Evolutionary conservation across 2,888 invertebrate genomes (phyloP), one percentile per base, ranked within the genome.

Genomic region (Entomobrya proxima): DNA sequence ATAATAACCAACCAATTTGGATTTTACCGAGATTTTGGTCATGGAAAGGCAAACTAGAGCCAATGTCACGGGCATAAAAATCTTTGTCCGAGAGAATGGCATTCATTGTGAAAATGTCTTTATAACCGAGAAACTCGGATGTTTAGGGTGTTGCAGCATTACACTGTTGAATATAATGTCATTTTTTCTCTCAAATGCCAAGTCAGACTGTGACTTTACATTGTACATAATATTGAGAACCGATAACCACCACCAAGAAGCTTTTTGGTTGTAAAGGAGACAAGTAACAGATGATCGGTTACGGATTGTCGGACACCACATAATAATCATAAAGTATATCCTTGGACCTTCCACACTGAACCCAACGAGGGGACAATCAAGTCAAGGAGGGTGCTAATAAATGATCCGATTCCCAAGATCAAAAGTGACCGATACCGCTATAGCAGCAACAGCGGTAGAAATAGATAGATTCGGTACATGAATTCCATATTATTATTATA

Each of bases 251-350:
- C n/a, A n/a, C n/a, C n/a, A n/a, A n/a, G n/a, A n/a, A n/a, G n/a
- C n/a, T n/a, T n/a, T n/a, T n/a, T n/a, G n/a, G n/a, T 35, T 21
- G 15, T 30, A 35, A 44, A 55, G 1, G 47, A 47, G 82, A 82
- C 82, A 75, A 64, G 84, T 77, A 84, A 84, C 84, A 84, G 84
- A 84, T 84, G 84, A 84, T 84, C 84, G 72, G 84, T 84, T 84
- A 84, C 69, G 84, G 84, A 76, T 84, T 84, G 77, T 72, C 72
- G 84, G 84, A 84, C 84, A 77, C 64, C 15, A 55, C 32, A 44
- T 64, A 77, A 77, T 77, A 32, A 55, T 52, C 13, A 69, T 47
- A 32, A 64, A 37, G 40, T 15, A 30, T 7, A 47, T 44, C 44
- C 15, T 21, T 13, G 18, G 32, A 9, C 24, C 9, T 7, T 7